Evolutionary conservation across 2,113 vertebrate species (phyloP).

Genomic region (Arenaria interpres): DNA sequence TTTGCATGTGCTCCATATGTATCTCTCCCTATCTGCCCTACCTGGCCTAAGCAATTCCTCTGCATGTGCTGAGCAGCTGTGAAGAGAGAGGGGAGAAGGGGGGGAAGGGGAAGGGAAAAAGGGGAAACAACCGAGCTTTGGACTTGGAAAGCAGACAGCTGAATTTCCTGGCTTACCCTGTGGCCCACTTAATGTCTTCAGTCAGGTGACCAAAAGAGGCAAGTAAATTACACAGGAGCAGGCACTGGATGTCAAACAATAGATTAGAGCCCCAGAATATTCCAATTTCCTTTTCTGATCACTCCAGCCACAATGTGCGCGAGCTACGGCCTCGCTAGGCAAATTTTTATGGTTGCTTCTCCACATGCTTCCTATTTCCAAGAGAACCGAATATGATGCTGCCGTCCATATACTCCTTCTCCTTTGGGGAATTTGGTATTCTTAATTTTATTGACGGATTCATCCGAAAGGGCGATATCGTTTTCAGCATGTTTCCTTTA

Average conservation of each 20-base stretch:
- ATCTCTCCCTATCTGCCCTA: slow-evolving; percentile 35
- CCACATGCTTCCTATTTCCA: background rate
- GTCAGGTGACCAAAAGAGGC: slow-evolving; percentile 59
- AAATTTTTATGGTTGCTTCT: background rate
- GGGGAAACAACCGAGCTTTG: slow-evolving; percentile 34
- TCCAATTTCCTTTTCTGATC: slow-evolving; percentile 28
- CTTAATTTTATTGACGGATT: background rate
- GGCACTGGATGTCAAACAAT: slow-evolving; percentile 25
- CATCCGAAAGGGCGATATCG: background rate
- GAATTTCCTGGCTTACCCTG: slow-evolving; percentile 61
- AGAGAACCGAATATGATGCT: background rate
- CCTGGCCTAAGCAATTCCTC: slow-evolving; percentile 33
- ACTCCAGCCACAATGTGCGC: background rate
- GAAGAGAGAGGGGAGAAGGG: background rate
- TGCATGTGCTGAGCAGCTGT: slow-evolving; percentile 67
- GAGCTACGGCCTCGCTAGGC: background rate
- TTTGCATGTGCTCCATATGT: slow-evolving; percentile 35
- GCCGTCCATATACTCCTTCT: background rate
- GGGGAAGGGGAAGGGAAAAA: background rate
- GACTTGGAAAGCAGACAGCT: slow-evolving; percentile 46
- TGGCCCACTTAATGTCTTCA: slow-evolving; percentile 49
- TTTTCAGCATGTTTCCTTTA: background rate
- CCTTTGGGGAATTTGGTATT: background rate
- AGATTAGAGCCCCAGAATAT: slow-evolving; percentile 26
- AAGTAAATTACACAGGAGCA: slow-evolving; percentile 55